Evolutionary conservation across 2,888 invertebrate species (phyloP), one percentile per base, ranked within the genome.

Genomic region (Entomobrya multifasciata): DNA sequence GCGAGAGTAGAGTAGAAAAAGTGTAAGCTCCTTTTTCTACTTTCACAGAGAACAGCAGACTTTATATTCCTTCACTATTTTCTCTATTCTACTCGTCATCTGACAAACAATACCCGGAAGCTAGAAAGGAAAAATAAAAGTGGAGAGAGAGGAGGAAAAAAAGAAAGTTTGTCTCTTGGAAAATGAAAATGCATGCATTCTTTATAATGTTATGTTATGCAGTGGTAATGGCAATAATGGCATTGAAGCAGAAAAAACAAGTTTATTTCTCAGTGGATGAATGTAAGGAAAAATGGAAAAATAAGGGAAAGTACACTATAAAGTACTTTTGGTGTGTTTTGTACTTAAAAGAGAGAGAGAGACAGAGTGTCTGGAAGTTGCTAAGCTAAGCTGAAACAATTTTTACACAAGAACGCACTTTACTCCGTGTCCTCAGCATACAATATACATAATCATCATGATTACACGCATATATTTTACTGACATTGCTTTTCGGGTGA

Each of bases 401-500:
- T 81, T 81, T 72, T 81, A 81, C 81, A 81, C 81, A 72, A 81
- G 81, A 81, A 81, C 72, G 81, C 81, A 81, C 81, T 81, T 81
- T 81, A 81, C 65, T 78, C 47, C 15, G n/a, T 17, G 44, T 25
- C 67, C 47, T 44, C 72, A 25, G 36, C 20, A 41, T n/a, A n/a
- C n/a, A n/a, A n/a, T n/a, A n/a, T 8, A 41, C 49, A 47, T 72
- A 15, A 47, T 70, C 22, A 70, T 72, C 27, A 49, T 72, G 27
- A 62, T 62, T 62, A 62, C 60, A 62, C 30, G 10, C n/a, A n/a
- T n/a, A n/a, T n/a, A n/a, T n/a, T n/a, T n/a, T n/a, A n/a, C n/a
- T n/a, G n/a, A n/a, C n/a, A n/a, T n/a, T 27, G 60, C 2, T 30
- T 62, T 5, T 3, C 15, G 30, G 4, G 10, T 62, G 60, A 60